A percentile compares a stretch with the other conserved stretches of the same genome.
phyloP scores from a whole-genome alignment of 2,113 vertebrate genomes.

The Delphinus delphis region DNA sequence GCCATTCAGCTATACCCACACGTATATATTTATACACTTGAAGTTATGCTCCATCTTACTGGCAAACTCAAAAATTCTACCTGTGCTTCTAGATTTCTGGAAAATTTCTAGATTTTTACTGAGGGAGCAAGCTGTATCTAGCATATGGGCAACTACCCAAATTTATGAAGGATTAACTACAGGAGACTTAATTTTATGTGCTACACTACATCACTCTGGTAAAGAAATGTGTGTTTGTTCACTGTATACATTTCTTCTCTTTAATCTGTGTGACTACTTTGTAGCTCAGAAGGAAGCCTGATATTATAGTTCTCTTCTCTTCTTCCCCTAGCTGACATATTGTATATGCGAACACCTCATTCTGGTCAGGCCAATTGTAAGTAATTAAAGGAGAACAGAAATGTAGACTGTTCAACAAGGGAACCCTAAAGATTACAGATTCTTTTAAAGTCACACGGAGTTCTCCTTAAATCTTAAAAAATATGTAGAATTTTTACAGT shows the following conservation, averaged over 20 bases:
- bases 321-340: conserved; percentile 46
- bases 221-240: conserved; percentile 16
- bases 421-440: conserved; percentile 77
- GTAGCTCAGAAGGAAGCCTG: conserved; percentile 28
- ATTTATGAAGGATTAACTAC: conserved; percentile 46
- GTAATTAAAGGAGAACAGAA: conserved; percentile 87
- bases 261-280: neutral
- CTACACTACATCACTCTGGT: neutral
- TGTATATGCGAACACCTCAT: conserved; percentile 79
- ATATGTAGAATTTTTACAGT: conserved; percentile 16
- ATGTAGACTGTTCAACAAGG: conserved; percentile 83
- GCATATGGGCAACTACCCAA: neutral
- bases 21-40: neutral
- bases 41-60: neutral
- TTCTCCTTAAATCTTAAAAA: conserved; percentile 43
- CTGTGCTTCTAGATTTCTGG: neutral
- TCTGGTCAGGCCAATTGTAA: conserved; percentile 84
- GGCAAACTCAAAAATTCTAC: conserved; percentile 6
- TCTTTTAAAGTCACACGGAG: neutral
- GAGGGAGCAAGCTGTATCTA: neutral
- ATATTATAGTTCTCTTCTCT: neutral
- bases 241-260: neutral
- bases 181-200: conserved; percentile 40
- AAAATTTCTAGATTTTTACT: conserved; percentile 7
- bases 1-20: neutral